Percentiles rank a stretch among this genome's conserved stretches.
Conservation (phyloP, 2,888 invertebrate genomes). For the Machimus atricapillus region DNA sequence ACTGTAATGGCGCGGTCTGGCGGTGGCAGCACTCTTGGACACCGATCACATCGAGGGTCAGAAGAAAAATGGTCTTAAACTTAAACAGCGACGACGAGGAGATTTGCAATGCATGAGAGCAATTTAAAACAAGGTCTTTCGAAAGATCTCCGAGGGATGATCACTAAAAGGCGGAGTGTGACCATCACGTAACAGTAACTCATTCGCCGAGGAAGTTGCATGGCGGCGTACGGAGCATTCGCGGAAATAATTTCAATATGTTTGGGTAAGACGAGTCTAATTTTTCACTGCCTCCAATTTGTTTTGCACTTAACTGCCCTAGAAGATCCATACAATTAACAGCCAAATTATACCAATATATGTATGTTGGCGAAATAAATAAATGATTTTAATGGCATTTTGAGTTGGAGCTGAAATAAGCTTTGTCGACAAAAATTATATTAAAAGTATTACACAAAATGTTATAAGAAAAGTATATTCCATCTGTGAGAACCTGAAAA, state of each 20-base stretch:
- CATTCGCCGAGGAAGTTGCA: not conserved
- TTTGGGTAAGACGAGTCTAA: not conserved
- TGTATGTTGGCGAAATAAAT: no score
- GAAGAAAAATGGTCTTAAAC: not conserved
- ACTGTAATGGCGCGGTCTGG: slow-evolving; percentile 17
- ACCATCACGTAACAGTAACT: not conserved
- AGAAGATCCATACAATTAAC: no score
- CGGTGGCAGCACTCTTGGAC: not conserved
- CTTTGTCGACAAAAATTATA: no score
- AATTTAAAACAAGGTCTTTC: not conserved
- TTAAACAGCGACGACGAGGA: not conserved
- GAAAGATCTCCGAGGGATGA: not conserved
- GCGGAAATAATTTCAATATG: not conserved
- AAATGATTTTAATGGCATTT: no score
- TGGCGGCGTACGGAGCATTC: not conserved
- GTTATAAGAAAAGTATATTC: no score
- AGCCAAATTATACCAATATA: no score
- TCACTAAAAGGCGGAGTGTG: not conserved
- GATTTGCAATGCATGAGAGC: not conserved
- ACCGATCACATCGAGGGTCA: not conserved
- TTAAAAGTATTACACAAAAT: no score
- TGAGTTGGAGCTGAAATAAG: no score
- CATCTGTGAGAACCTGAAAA: no score
- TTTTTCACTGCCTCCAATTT: not conserved
- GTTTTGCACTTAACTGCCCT: not conserved